Conservation (phyloP, 2,888 invertebrate species). For the Lasioglossum villosulum region DNA sequence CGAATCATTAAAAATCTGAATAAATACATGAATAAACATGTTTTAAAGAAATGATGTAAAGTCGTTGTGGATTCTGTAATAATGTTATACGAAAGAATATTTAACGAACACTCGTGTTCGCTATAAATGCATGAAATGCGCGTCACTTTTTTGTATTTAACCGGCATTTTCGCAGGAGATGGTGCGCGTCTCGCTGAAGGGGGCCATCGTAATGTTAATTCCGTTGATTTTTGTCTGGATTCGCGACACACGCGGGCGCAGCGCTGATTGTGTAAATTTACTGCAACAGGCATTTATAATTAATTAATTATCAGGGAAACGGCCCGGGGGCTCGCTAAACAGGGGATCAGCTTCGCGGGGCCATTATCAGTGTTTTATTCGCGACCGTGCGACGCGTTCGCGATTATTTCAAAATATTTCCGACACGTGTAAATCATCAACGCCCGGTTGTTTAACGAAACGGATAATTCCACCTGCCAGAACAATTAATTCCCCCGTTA, state of each 20-base stretch:
- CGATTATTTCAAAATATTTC: slow-evolving; percentile 52
- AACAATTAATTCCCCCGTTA: background rate
- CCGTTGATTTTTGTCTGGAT: background rate
- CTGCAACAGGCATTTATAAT: slow-evolving; percentile 21
- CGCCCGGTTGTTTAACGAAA: slow-evolving; percentile 45
- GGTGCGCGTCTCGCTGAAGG: background rate
- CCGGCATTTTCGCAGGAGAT: background rate
- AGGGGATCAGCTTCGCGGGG: slow-evolving; percentile 18
- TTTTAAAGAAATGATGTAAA: background rate
- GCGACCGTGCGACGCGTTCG: slow-evolving; percentile 7
- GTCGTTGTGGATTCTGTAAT: background rate
- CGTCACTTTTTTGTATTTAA: background rate
- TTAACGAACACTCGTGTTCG: background rate
- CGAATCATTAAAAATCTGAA: background rate
- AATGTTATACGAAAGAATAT: background rate
- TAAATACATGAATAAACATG: background rate
- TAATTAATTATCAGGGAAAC: slow-evolving; percentile 46
- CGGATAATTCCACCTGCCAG: slow-evolving; percentile 26
- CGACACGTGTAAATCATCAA: slow-evolving; percentile 29
- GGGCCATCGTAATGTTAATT: background rate
- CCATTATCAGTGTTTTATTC: slow-evolving; percentile 51
- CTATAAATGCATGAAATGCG: background rate
- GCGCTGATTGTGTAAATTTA: slow-evolving; percentile 15
- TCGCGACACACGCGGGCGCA: background rate
- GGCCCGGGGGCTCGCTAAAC: slow-evolving; percentile 30